Conservation (phyloP, 35 echinoderm and acorn worm genomes). For the Ophioderma brevispina region DNA sequence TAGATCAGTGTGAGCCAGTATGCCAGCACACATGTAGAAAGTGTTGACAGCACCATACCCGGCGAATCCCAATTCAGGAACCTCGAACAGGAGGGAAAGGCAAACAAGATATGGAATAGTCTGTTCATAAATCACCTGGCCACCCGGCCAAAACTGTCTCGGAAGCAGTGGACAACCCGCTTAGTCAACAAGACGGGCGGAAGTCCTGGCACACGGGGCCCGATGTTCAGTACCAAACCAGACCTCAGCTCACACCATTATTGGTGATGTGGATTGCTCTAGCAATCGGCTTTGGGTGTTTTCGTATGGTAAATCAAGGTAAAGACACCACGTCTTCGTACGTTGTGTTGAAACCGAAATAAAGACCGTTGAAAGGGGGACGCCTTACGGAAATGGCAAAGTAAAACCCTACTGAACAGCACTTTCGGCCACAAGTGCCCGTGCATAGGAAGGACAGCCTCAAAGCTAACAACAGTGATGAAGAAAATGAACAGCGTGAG, state of each 20-base stretch:
- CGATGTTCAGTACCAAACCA: slow-evolving; percentile 3
- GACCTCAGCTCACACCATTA: slow-evolving; percentile 46
- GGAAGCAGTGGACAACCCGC: no score
- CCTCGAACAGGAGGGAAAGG: no score
- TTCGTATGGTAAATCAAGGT: slow-evolving; percentile 14
- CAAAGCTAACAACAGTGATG: neutral
- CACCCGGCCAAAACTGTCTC: no score
- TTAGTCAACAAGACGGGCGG: neutral
- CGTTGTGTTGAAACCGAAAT: neutral
- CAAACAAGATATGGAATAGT: no score
- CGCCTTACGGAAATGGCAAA: neutral
- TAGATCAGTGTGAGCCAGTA: no score
- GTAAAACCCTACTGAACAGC: neutral
- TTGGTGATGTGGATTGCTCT: slow-evolving; percentile 54
- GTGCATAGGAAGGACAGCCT: neutral
- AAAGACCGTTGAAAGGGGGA: neutral
- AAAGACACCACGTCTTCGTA: neutral
- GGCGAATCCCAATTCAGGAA: no score
- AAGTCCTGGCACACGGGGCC: neutral
- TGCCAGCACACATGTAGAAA: no score
- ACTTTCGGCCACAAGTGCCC: no score
- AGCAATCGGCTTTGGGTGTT: slow-evolving; percentile 28
- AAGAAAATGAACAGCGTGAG: neutral
- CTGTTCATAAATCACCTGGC: no score
- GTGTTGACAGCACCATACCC: no score